Percentiles rank a stretch among this genome's conserved stretches.
These are phyloP conservation scores for Galaxea fascicularis DNA, from an alignment of 92 coral and sea anemone genomes.

Conservation along the genomic window DNA sequence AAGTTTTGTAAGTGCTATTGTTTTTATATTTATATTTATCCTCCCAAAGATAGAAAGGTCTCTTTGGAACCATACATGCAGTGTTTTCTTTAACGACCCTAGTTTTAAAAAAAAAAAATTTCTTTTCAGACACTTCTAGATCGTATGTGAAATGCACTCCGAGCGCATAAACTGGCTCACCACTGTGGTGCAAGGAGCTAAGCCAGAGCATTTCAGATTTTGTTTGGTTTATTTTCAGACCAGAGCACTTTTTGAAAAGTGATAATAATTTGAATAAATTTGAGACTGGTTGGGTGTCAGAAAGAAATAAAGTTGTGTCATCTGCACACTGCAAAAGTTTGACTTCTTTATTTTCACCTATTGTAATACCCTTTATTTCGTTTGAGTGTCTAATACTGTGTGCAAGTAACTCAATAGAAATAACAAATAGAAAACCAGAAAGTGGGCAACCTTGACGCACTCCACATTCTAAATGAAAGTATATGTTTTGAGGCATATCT, in stretches of 20 bases:
- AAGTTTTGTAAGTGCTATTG: constrained; percentile 6
- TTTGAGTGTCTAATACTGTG: background rate
- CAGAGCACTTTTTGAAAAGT: background rate
- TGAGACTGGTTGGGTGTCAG: background rate
- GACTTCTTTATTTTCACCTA: background rate
- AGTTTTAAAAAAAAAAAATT: background rate
- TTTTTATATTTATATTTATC: constrained; percentile 25
- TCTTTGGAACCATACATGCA: background rate
- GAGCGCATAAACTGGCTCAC: background rate
- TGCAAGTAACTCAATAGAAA: background rate
- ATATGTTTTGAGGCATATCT: background rate
- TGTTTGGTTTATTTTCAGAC: constrained; percentile 11
- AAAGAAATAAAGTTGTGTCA: background rate
- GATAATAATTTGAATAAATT: constrained; percentile 9
- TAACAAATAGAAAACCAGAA: background rate
- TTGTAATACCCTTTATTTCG: background rate
- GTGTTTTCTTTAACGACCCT: background rate
- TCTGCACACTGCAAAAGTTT: constrained; percentile 2
- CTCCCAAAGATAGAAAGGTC: constrained; percentile 4
- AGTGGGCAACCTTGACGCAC: background rate
- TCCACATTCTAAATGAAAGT: background rate
- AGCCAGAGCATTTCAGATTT: constrained; percentile 23
- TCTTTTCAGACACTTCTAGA: background rate
- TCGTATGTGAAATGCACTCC: constrained; percentile 2
- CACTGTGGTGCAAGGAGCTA: background rate